Conservation (phyloP, 2,797 vertebrate genomes). For the Caiman crocodilus region DNA sequence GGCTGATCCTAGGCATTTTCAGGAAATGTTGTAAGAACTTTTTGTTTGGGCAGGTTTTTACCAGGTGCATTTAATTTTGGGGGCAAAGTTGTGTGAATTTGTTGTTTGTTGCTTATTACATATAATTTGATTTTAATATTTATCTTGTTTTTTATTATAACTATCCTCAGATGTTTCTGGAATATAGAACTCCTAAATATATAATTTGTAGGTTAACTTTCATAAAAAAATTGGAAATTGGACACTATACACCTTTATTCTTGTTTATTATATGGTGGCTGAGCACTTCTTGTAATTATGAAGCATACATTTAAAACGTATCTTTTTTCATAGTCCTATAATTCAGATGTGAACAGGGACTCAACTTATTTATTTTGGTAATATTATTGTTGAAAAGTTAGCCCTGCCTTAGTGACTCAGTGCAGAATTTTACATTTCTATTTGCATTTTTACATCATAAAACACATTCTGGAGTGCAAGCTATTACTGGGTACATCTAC, state of each 20-base stretch:
- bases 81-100: too few relatives aligned
- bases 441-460: neutral
- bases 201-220: neutral
- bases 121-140: too few relatives aligned
- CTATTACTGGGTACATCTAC: too few relatives aligned
- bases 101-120: too few relatives aligned
- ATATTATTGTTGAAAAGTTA: neutral
- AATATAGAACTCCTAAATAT: too few relatives aligned
- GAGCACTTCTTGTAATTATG: neutral
- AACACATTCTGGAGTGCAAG: neutral
- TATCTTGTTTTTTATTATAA: too few relatives aligned
- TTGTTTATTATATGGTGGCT: neutral
- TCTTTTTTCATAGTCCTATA: neutral
- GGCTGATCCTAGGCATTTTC: too few relatives aligned
- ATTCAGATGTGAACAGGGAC: neutral
- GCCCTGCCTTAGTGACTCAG: neutral
- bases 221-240: slow-evolving; percentile 25
- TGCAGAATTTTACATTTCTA: neutral
- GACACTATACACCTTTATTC: slow-evolving; percentile 47
- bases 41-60: too few relatives aligned
- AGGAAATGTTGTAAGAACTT: too few relatives aligned
- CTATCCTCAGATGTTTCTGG: too few relatives aligned
- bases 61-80: too few relatives aligned
- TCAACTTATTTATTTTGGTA: neutral
- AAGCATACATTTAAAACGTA: neutral